Base-by-base conservation (phyloP, 2,113 vertebrate species). In the Nycticryphes semicollaris region DNA sequence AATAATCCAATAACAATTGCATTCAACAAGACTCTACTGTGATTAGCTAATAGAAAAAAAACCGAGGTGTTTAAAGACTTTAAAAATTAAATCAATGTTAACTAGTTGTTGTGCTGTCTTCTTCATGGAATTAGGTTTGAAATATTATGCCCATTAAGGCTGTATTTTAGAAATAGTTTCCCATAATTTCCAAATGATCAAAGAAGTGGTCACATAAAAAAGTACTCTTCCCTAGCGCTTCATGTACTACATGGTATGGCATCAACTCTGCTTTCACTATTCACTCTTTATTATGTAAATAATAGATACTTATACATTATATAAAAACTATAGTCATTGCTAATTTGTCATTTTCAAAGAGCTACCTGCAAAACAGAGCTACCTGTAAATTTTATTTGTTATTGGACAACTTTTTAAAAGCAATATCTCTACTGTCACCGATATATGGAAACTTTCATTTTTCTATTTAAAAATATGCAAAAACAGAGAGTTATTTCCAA, bases 271-370 rank as follows among this genome's bases (percentile, higher is more conserved):
- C 70, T 95, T 97, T 92, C 73, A 81, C 53, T 84, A 47, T 51
- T 94, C 30, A 30, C 12, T 93, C 66, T 92, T 85, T 82, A 93
- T 87, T 95, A 89, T 81, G 53, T 48, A 93, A 96, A 90, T 69
- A 94, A 89, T 31, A 86, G 51, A 60, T 82, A 96, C 96, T 94
- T 95, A 90, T 41, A 78, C 23, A 62, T 80, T 84, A 43, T 68
- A 83, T 56, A 63, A 72, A 39, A 96, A 73, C 43, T 4, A 59
- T 88, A 93, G 85, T 87, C 25, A 81, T 74, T 87, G 57, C 78
- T 96, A 69, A 94, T 92, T 94, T 72, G n/a, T 77, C 54, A 18
- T 90, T 93, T 95, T 93, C 7, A 4, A 95, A 96, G 75, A 48
- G 43, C n/a, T 59, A 79, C 90, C 68, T 50, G 39, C n/a, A 89